Conservation (phyloP, 2,888 invertebrate species). For the Strigamia transsilvanica region DNA sequence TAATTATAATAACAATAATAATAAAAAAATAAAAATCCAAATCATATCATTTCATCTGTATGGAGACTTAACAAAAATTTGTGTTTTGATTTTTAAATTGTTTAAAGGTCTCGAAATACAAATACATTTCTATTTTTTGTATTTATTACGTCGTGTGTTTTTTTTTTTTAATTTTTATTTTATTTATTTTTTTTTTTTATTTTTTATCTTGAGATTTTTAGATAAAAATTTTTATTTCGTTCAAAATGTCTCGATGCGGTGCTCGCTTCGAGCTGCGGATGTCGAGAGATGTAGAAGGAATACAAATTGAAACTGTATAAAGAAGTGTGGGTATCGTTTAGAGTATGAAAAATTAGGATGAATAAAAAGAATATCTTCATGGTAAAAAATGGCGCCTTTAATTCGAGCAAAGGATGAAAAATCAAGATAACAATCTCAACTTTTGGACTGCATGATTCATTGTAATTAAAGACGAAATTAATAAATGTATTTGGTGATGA, state of each 20-base stretch:
- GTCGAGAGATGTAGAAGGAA: background rate
- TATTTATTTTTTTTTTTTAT: background rate
- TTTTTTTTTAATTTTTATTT: background rate
- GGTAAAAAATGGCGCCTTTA: background rate
- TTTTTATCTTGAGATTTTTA: background rate
- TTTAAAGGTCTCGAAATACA: background rate
- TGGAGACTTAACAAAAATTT: background rate
- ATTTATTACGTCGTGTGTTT: background rate
- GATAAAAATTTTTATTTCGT: background rate
- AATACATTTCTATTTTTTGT: background rate
- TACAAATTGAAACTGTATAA: constrained; percentile 11
- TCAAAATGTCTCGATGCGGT: background rate
- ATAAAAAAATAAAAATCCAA: background rate
- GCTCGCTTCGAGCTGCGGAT: background rate
- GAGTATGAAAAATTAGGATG: background rate
- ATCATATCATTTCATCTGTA: background rate
- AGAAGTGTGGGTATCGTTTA: constrained; percentile 36
- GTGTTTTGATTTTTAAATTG: background rate
- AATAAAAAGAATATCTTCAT: background rate
- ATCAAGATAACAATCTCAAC: too few relatives aligned
- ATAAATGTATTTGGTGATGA: too few relatives aligned
- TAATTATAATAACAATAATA: background rate
- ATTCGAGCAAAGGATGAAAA: background rate
- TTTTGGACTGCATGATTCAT: too few relatives aligned
- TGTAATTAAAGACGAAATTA: too few relatives aligned